Evolutionary conservation across 1,140 invertebrate species (phyloP).

Genomic region (Mizuhopecten yessoensis): DNA sequence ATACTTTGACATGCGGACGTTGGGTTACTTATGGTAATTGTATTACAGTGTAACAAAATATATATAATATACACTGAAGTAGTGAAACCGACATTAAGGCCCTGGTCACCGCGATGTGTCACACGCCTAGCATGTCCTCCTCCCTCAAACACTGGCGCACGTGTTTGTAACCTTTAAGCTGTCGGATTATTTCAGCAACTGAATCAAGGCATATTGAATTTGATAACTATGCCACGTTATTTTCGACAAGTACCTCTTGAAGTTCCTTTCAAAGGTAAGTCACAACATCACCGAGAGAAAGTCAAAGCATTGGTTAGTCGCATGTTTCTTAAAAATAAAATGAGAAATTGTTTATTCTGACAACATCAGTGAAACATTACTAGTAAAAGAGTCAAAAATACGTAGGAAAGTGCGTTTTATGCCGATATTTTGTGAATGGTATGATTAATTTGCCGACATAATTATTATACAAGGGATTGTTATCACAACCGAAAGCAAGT

Average conservation of each 20-base stretch:
- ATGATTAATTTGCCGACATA: no score
- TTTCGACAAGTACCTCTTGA: not conserved
- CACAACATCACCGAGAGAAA: not conserved
- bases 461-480: no score
- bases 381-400: no score
- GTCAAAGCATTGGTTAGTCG: not conserved
- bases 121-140: not conserved
- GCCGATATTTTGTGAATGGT: no score
- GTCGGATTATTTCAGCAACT: not conserved
- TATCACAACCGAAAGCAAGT: no score
- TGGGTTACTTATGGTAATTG: conserved; percentile 24
- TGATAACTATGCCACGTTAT: not conserved
- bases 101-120: conserved; percentile 1
- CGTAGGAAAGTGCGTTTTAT: no score
- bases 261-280: not conserved
- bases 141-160: not conserved
- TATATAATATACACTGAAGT: not conserved
- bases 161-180: not conserved
- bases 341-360: not conserved
- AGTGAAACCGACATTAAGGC: conserved; percentile 9
- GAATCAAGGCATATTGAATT: not conserved
- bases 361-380: not conserved
- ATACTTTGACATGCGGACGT: not conserved
- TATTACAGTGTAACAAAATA: conserved; percentile 13
- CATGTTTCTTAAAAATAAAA: not conserved